A percentile compares a stretch with the other conserved stretches of the same genome.
phyloP scores from a whole-genome alignment of 92 coral and sea anemone species.

The Porites divaricata region DNA sequence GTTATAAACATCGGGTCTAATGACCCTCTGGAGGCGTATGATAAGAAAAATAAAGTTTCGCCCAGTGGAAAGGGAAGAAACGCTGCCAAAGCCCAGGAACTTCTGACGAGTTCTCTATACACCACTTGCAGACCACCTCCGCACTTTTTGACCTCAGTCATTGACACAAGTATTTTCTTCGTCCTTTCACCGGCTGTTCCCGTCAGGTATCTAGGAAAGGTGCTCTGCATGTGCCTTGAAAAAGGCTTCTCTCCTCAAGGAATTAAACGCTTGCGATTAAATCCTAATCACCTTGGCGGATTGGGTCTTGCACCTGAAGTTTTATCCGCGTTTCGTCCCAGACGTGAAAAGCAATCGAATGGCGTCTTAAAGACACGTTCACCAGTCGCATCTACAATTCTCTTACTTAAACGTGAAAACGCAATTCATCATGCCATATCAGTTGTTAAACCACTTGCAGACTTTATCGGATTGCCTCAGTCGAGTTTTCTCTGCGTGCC shows the following conservation, averaged over 20 bases:
- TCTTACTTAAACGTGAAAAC: slow-evolving; percentile 83
- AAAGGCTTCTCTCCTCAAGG: slow-evolving; percentile 86
- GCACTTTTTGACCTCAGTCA: slow-evolving; percentile 73
- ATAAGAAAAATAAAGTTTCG: slow-evolving; percentile 24
- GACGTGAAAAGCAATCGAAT: slow-evolving; percentile 26
- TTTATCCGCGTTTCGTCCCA: slow-evolving; percentile 80
- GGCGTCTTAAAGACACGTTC: neutral
- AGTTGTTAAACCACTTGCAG: slow-evolving; percentile 54
- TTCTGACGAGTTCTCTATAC: slow-evolving; percentile 73
- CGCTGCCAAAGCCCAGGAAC: slow-evolving; percentile 18
- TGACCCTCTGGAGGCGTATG: slow-evolving; percentile 28
- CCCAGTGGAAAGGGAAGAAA: slow-evolving; percentile 45
- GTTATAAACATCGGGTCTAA: slow-evolving; percentile 64
- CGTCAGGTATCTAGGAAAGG: slow-evolving; percentile 71
- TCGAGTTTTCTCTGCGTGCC: slow-evolving; percentile 73
- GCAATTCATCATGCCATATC: slow-evolving; percentile 80
- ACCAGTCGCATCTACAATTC: slow-evolving; percentile 71
- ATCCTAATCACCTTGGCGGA: slow-evolving; percentile 61
- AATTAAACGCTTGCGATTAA: slow-evolving; percentile 71
- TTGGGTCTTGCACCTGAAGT: slow-evolving; percentile 84
- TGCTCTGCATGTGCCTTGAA: slow-evolving; percentile 70
- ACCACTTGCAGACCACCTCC: slow-evolving; percentile 83
- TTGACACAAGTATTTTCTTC: slow-evolving; percentile 71
- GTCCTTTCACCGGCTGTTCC: slow-evolving; percentile 86
- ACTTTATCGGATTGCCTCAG: slow-evolving; percentile 16